Conservation (phyloP, 53 echinoderm and acorn worm genomes). For the Paracentrotus lividus region DNA sequence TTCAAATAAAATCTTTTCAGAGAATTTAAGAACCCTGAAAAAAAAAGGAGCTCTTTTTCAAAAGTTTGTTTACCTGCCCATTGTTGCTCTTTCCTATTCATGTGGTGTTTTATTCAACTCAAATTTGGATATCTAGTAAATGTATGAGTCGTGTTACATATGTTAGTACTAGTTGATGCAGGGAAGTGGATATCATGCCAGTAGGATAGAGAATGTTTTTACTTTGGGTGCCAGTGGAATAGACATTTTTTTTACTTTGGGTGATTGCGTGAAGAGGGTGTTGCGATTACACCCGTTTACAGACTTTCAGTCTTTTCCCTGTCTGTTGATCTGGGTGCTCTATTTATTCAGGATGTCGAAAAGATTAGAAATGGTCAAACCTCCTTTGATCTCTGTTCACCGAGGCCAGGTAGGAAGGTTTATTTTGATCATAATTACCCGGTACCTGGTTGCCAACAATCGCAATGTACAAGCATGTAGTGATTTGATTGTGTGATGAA, state of each 20-base stretch:
- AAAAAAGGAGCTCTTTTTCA: neutral
- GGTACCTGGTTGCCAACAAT: neutral
- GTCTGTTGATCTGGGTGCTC: neutral
- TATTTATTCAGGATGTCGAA: neutral
- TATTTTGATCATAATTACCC: neutral
- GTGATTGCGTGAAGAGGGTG: neutral
- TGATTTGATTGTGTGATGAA: no score
- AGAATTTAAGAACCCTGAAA: neutral
- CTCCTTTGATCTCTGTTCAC: neutral
- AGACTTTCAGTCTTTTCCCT: neutral
- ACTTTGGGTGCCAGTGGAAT: no score
- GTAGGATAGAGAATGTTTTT: neutral
- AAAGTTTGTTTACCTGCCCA: slow-evolving; percentile 9
- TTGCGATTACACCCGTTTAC: neutral
- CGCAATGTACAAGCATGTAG: no score
- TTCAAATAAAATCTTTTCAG: neutral
- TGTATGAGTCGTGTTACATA: neutral
- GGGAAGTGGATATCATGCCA: neutral
- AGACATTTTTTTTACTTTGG: no score
- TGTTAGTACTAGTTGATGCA: neutral
- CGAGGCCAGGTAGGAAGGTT: slow-evolving; percentile 30
- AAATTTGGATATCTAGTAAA: neutral
- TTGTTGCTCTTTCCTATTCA: neutral
- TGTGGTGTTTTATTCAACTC: neutral
- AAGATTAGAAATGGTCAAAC: neutral